Conservation (phyloP, 1,140 invertebrate species). For the Aricia agestis region DNA sequence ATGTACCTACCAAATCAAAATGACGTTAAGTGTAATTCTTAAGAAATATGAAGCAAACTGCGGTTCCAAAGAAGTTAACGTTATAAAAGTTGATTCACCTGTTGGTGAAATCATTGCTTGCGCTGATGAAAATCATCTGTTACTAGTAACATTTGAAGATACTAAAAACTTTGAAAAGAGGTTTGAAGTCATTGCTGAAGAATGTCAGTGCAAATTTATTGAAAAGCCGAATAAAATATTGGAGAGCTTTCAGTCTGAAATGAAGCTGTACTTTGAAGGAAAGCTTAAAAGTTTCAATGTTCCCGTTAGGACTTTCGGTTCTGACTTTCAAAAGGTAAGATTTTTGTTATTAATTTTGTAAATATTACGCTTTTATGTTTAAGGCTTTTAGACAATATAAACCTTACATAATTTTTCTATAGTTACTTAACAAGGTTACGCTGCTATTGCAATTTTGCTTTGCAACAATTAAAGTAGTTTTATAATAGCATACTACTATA, state of each 20-base stretch:
- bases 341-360: neutral
- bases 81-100: slow-evolving; percentile 39
- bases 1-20: slow-evolving; percentile 17
- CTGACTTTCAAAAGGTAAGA: slow-evolving; percentile 62
- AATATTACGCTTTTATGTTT: too few species aligned
- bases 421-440: too few species aligned
- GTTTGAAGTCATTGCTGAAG: slow-evolving; percentile 38
- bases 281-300: slow-evolving; percentile 49
- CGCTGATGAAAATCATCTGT: slow-evolving; percentile 49
- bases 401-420: too few species aligned
- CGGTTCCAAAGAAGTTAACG: slow-evolving; percentile 23
- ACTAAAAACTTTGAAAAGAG: slow-evolving; percentile 52
- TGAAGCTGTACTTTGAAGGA: slow-evolving; percentile 48
- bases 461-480: too few species aligned
- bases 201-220: slow-evolving; percentile 44
- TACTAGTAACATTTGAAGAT: slow-evolving; percentile 51
- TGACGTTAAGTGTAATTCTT: slow-evolving; percentile 38
- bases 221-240: slow-evolving; percentile 47
- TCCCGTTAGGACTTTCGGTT: slow-evolving; percentile 52
- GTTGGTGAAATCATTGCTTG: slow-evolving; percentile 48
- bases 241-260: slow-evolving; percentile 43
- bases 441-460: too few species aligned
- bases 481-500: too few species aligned
- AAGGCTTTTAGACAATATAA: too few species aligned
- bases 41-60: slow-evolving; percentile 40